A percentile compares a stretch with the other conserved stretches of the same genome.
Conservation (phyloP, 2,113 vertebrate species). For the Prunella fulvescens region DNA sequence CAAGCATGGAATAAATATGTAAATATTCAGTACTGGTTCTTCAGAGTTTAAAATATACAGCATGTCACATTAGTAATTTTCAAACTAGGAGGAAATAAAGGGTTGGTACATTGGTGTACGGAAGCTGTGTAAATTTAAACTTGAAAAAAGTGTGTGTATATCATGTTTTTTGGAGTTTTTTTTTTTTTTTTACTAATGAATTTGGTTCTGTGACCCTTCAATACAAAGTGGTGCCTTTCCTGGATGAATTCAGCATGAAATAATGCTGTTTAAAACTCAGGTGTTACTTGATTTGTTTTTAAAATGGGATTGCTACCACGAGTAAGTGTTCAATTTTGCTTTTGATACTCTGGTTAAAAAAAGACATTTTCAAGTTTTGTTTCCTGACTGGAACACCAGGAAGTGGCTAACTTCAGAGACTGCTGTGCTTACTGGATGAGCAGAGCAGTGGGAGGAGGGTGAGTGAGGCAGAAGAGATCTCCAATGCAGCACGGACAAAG, state of each 20-base stretch:
- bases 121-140: not conserved
- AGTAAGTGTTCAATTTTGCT: not conserved
- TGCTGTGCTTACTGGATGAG: not conserved
- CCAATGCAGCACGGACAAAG: fast-evolving
- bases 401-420: not conserved
- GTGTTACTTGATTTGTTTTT: not conserved
- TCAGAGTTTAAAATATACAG: not conserved
- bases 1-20: conserved; percentile 14
- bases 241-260: not conserved
- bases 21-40: conserved; percentile 22
- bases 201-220: not conserved
- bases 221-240: not conserved
- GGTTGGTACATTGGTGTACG: not conserved
- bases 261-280: not conserved
- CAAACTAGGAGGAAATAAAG: not conserved
- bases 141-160: not conserved
- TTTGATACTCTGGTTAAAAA: not conserved
- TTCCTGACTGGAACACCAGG: not conserved
- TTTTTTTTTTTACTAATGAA: not conserved
- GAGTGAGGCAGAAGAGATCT: not conserved
- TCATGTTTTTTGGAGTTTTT: not conserved
- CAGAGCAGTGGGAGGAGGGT: not conserved
- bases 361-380: not conserved
- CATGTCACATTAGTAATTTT: not conserved
- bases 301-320: not conserved